Evolutionary conservation across 2,113 vertebrate genomes (phyloP), one percentile per base, ranked within the genome.

Genomic region (Archocentrus centrarchus): DNA sequence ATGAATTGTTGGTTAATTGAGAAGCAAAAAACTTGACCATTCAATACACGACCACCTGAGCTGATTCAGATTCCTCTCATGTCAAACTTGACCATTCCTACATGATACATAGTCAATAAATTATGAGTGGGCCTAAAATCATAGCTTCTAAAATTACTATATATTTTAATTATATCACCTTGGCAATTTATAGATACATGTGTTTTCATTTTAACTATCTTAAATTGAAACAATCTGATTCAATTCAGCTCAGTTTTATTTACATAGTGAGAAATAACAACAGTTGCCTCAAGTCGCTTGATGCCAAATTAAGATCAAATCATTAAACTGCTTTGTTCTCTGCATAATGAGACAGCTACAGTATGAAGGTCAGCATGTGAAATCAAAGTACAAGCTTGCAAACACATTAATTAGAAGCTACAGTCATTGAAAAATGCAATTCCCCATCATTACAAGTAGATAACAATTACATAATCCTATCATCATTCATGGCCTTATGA

Each of bases 391-490:
- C 63, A 66, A 53, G 59, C 62, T 18, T 58, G 73, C 37, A 66
- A 66, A 60, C 22, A 20, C n/a, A 76, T 41, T 35, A 66, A 80
- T 77, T 80, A 77, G 17, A 73, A 75, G 17, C 39, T 77, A 3
- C 76, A 60, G 68, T 82, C 55, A 44, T 84, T 85, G n/a, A 68
- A 41, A 70, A 32, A 61, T 62, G 60, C 13, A 17, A 60, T 37
- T 47, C 32, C 55, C 20, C 53, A 75, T 89, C 27, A 24, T 76
- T 64, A 62, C 59, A 78, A 79, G 77, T 63, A 3, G 61, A 90
- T 83, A 62, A 41, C 53, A 86, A 85, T 87, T 78, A 57, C 59
- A 68, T 77, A 62, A 86, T 81, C 41, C 55, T 79, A 32, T 64
- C 55, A 68, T 86, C 35, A 70, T 88, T 59, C 55, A 59, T 17